A percentile compares a stretch with the other conserved stretches of the same genome.
These are phyloP conservation scores for Callipepla californica DNA, from an alignment of 2,113 vertebrate species.

Conservation along the genomic window DNA sequence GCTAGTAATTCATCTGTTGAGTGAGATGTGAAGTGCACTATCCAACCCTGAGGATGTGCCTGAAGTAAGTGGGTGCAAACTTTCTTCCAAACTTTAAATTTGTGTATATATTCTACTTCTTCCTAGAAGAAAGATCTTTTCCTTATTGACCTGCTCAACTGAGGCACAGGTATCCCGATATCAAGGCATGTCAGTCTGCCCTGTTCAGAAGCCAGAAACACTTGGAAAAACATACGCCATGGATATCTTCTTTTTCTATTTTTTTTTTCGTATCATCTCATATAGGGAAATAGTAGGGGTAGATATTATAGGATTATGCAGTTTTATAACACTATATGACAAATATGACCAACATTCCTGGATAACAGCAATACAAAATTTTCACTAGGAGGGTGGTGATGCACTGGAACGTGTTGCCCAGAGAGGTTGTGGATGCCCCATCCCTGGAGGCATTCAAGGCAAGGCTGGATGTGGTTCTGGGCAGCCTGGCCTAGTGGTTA, in stretches of 20 bases:
- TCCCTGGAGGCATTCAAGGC: too few species aligned
- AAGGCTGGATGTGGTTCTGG: too few species aligned
- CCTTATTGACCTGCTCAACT: background rate
- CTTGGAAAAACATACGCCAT: background rate
- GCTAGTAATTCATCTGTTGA: background rate
- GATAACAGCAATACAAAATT: background rate
- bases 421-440: too few species aligned
- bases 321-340: background rate
- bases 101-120: background rate
- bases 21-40: background rate
- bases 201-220: background rate
- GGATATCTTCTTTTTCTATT: background rate
- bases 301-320: background rate
- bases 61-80: background rate
- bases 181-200: background rate
- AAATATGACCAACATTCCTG: background rate
- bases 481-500: too few species aligned
- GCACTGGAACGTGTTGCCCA: too few species aligned
- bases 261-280: background rate
- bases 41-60: background rate
- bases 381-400: too few species aligned
- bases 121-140: background rate
- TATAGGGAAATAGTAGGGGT: background rate
- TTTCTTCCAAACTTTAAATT: background rate
- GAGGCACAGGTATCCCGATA: background rate